Evolutionary conservation across 2,888 invertebrate genomes (phyloP).

Genomic region (Pelosia muscerda): DNA sequence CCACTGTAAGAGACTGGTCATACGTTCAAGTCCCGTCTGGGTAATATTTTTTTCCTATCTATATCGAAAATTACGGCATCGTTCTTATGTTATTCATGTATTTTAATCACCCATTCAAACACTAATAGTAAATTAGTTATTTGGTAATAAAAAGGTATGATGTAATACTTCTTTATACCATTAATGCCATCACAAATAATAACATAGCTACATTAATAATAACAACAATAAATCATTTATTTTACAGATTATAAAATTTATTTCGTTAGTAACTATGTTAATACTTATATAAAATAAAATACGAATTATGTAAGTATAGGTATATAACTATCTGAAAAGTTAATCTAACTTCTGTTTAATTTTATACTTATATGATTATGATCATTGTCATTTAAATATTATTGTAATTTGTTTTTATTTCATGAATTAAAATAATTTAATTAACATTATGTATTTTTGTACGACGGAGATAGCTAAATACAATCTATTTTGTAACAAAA

Average conservation of each 20-base stretch:
- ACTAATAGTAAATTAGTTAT: not conserved
- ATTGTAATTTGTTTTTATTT: not conserved
- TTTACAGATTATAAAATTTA: too few species aligned
- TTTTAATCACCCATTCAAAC: not conserved
- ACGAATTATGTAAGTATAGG: not conserved
- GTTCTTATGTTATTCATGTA: not conserved
- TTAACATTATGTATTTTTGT: not conserved
- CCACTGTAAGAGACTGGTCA: too few species aligned
- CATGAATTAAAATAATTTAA: not conserved
- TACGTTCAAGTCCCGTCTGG: too few species aligned
- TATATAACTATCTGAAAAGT: not conserved
- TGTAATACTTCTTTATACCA: not conserved
- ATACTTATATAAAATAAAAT: not conserved
- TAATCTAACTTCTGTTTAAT: not conserved
- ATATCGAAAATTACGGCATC: too few species aligned
- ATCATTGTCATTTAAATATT: not conserved
- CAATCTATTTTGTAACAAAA: too few species aligned
- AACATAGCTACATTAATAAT: not conserved
- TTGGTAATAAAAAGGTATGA: not conserved
- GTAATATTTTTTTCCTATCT: too few species aligned
- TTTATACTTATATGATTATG: not conserved
- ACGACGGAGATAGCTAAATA: not conserved
- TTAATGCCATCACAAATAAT: not conserved
- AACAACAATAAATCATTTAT: too few species aligned
- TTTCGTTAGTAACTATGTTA: too few species aligned